phyloP scores from a whole-genome alignment of 2,113 vertebrate genomes.

The Eolophus roseicapilla region DNA sequence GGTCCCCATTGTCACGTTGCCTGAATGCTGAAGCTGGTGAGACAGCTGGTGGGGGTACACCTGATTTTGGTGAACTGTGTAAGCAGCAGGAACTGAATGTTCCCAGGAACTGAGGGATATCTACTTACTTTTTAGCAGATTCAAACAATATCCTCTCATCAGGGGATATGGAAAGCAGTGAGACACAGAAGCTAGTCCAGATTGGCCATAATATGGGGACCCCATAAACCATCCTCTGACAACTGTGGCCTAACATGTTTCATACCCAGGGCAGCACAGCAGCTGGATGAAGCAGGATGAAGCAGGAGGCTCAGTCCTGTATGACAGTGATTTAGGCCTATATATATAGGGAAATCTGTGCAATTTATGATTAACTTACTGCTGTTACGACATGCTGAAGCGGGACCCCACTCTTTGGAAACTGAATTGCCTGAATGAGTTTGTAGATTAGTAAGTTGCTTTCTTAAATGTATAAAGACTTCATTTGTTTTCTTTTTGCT shows the following conservation, averaged over 20 bases:
- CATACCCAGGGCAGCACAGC: neutral
- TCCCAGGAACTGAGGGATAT: neutral
- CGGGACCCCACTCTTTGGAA: neutral
- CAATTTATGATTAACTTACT: neutral
- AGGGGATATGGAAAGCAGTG: neutral
- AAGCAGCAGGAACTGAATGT: neutral
- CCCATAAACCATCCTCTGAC: neutral
- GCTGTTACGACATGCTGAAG: neutral
- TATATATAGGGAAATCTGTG: neutral
- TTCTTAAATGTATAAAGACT: neutral
- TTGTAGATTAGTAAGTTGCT: neutral
- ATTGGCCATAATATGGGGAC: neutral
- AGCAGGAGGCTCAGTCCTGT: neutral
- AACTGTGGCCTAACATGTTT: neutral
- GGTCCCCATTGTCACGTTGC: accelerated
- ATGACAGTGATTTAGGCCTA: neutral
- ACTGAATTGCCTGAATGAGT: neutral
- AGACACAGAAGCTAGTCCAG: accelerated
- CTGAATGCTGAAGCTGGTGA: neutral
- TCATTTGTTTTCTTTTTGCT: neutral
- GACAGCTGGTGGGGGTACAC: accelerated
- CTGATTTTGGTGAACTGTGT: neutral
- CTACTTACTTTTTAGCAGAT: neutral
- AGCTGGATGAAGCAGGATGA: neutral
- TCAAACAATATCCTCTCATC: neutral